Evolutionary conservation across 2,888 invertebrate species (phyloP).

Genomic region (Drosophila eohydei): DNA sequence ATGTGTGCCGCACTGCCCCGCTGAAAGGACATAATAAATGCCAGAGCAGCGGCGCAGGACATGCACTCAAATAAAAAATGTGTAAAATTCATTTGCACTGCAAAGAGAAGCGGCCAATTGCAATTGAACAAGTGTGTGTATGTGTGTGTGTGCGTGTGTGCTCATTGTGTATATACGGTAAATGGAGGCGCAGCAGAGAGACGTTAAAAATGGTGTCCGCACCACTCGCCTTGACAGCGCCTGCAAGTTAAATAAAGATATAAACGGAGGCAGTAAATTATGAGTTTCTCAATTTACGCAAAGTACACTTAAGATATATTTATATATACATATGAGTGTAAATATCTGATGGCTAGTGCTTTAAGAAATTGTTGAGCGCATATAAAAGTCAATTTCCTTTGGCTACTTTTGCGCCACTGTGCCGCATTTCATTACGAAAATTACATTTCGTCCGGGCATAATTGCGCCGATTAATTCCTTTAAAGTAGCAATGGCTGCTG

Average conservation of each 20-base stretch:
- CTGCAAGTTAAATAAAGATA: constrained; percentile 17
- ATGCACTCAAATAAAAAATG: constrained; percentile 58
- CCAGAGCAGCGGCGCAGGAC: constrained; percentile 30
- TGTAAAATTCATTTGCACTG: constrained; percentile 62
- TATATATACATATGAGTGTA: background rate
- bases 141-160: constrained; percentile 19
- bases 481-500: constrained; percentile 54
- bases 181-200: constrained; percentile 57
- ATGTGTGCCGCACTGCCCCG: constrained; percentile 45
- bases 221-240: constrained; percentile 11
- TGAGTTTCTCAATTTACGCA: constrained; percentile 26
- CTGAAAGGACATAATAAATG: constrained; percentile 77
- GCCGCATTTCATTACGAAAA: constrained; percentile 66
- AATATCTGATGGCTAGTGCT: background rate
- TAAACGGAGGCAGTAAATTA: constrained; percentile 12
- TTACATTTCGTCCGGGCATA: constrained; percentile 65
- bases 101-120: constrained; percentile 61
- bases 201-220: constrained; percentile 22
- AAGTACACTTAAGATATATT: background rate
- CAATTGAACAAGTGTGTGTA: constrained; percentile 10
- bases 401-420: constrained; percentile 42
- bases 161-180: constrained; percentile 71
- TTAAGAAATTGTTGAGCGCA: background rate
- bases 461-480: constrained; percentile 76
- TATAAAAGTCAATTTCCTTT: background rate